Percentiles rank a stretch among this genome's conserved stretches.
Conservation (phyloP, 2,113 vertebrate genomes). For the Apodemus speciosus region DNA sequence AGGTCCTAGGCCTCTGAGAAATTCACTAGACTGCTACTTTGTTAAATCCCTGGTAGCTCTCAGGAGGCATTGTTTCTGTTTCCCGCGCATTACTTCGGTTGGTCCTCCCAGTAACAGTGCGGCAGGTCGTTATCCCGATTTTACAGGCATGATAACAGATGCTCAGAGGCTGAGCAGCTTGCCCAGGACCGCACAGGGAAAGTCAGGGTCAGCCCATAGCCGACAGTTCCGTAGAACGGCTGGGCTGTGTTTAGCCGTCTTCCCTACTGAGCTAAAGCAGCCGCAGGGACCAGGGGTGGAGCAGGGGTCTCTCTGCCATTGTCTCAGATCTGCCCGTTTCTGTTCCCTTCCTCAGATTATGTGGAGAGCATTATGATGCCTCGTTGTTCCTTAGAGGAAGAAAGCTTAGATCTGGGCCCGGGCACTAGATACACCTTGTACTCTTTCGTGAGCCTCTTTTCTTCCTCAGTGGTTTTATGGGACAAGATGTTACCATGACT, state of each 20-base stretch:
- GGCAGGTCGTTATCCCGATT: neutral
- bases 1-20: neutral
- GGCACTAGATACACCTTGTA: neutral
- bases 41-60: neutral
- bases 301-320: neutral
- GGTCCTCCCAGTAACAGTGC: neutral
- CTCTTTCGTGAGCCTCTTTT: neutral
- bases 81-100: neutral
- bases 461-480: neutral
- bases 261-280: no score
- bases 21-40: neutral
- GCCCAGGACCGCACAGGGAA: neutral
- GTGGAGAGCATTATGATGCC: constrained; percentile 34
- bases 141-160: neutral
- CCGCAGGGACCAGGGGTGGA: neutral
- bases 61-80: neutral
- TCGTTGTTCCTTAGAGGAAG: neutral
- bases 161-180: neutral
- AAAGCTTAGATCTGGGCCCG: neutral
- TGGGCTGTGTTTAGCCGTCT: neutral
- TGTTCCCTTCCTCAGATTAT: neutral
- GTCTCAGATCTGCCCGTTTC: neutral
- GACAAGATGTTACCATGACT: neutral
- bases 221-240: neutral
- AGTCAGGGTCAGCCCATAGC: neutral